phyloP scores from a whole-genome alignment of 2,797 vertebrate species.

The Rousettus madagascariensis region DNA sequence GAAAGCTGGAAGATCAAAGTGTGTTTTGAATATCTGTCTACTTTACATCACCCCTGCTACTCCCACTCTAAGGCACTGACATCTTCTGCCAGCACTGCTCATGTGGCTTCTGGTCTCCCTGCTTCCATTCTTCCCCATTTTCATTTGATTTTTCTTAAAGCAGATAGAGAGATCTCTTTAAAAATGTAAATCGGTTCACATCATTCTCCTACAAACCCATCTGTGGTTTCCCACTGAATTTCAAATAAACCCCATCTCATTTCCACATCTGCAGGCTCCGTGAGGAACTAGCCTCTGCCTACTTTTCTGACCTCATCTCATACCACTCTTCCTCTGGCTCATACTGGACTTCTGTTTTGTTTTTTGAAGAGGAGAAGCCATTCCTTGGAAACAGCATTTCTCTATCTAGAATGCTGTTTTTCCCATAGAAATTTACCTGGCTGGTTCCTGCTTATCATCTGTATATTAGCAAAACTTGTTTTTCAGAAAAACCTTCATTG shows the following conservation, averaged over 20 bases:
- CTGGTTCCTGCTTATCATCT: neutral
- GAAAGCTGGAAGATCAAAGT: neutral
- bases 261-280: neutral
- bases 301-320: neutral
- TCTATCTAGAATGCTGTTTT: neutral
- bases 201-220: neutral
- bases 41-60: neutral
- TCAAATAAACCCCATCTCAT: neutral
- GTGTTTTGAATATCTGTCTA: neutral
- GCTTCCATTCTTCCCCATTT: neutral
- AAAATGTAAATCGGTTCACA: neutral
- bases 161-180: neutral
- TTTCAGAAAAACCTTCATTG: conserved; percentile 11
- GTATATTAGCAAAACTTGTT: neutral
- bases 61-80: neutral
- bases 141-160: neutral
- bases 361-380: neutral
- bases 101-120: neutral
- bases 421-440: neutral
- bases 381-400: neutral
- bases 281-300: neutral
- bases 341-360: neutral
- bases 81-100: neutral
- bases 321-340: neutral
- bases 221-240: neutral